Conservation (phyloP, 2,797 vertebrate species). For the Chiloscyllium punctatum region DNA sequence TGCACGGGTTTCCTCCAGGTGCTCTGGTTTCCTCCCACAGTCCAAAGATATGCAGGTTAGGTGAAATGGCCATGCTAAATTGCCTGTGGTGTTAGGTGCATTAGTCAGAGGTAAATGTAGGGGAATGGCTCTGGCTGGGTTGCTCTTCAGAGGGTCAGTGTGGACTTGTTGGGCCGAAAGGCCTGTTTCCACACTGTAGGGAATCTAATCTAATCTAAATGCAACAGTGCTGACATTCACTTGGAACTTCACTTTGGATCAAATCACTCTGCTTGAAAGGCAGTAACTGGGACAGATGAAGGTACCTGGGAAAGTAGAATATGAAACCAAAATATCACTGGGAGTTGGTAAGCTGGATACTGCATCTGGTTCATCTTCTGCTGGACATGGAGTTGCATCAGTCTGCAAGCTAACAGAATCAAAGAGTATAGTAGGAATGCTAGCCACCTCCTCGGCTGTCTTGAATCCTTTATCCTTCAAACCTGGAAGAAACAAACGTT, state of each 20-base stretch:
- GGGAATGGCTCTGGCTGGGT: too few relatives aligned
- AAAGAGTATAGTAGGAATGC: constrained; percentile 54
- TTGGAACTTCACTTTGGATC: not conserved
- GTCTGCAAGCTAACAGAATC: constrained; percentile 54
- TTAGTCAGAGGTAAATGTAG: too few relatives aligned
- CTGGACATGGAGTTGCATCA: constrained; percentile 60
- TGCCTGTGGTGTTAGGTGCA: too few relatives aligned
- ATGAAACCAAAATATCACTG: constrained; percentile 89
- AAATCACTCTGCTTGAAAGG: not conserved
- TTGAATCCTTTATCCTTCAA: constrained; percentile 71
- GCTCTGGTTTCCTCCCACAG: too few relatives aligned
- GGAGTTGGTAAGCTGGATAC: constrained; percentile 71
- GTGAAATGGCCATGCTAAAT: too few relatives aligned
- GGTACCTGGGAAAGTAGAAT: constrained; percentile 88
- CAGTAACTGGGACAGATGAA: not conserved
- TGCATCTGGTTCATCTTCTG: constrained; percentile 71
- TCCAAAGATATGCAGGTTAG: too few relatives aligned
- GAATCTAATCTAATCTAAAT: not conserved
- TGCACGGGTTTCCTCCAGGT: too few relatives aligned
- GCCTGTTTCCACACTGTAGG: too few relatives aligned
- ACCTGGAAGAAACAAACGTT: constrained; percentile 51
- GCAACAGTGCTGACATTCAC: not conserved
- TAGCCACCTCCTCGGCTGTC: constrained; percentile 42
- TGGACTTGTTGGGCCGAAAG: too few relatives aligned
- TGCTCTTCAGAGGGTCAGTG: too few relatives aligned